These are phyloP conservation scores for Diadophis punctatus DNA, from an alignment of 2,113 vertebrate species.

Conservation along the genomic window DNA sequence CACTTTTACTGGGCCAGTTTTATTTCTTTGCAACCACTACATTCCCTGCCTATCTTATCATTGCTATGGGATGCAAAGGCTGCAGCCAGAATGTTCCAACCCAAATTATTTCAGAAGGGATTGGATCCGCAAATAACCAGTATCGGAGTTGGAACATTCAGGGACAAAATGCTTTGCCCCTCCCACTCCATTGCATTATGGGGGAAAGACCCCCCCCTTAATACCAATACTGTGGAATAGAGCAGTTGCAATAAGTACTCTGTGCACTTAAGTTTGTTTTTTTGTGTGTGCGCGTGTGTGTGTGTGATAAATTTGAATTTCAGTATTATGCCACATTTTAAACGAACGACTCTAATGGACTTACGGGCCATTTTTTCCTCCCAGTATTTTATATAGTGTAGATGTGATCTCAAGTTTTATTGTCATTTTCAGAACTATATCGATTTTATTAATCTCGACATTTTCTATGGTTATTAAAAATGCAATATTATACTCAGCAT, in stretches of 20 bases:
- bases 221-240: conserved; percentile 31
- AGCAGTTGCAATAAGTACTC: conserved; percentile 20
- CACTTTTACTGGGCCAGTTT: not conserved
- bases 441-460: conserved; percentile 61
- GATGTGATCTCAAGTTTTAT: conserved; percentile 48
- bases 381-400: conserved; percentile 70
- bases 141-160: not conserved
- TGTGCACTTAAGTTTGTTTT: conserved; percentile 29
- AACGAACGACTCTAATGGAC: conserved; percentile 65
- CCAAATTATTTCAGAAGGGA: not conserved
- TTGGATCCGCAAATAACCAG: not conserved
- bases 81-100: not conserved
- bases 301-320: conserved; percentile 32
- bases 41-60: too few species aligned
- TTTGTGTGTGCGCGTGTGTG: not conserved
- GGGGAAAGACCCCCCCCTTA: not conserved
- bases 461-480: conserved; percentile 65
- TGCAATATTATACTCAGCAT: conserved; percentile 59
- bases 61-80: not conserved
- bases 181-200: not conserved
- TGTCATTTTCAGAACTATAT: conserved; percentile 59
- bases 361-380: conserved; percentile 59
- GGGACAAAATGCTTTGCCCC: not conserved
- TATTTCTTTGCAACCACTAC: not conserved
- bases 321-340: conserved; percentile 67